These are phyloP conservation scores for Andinoacara biseriatus DNA, from an alignment of 2,113 vertebrate species.

Conservation along the genomic window DNA sequence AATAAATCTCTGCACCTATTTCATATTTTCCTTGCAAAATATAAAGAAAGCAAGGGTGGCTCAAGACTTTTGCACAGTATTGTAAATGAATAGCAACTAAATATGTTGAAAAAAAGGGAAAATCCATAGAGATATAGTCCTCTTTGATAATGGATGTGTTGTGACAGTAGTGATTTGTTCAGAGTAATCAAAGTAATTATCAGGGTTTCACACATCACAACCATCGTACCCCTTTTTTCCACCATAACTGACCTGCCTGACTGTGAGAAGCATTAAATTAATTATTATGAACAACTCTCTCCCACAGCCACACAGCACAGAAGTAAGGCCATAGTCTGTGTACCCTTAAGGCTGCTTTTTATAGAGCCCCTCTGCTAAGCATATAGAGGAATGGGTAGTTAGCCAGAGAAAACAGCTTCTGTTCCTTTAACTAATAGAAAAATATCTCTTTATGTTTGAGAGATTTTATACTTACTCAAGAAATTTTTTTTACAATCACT, in stretches of 20 bases:
- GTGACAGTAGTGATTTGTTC: constrained; percentile 7
- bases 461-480: not conserved
- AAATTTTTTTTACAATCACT: not conserved
- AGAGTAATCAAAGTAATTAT: constrained; percentile 23
- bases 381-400: not conserved
- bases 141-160: not conserved
- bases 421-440: not conserved
- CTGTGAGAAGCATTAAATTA: constrained; percentile 44
- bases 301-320: not conserved
- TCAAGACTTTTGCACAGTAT: not conserved
- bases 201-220: constrained; percentile 20
- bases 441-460: not conserved
- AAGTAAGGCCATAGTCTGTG: not conserved
- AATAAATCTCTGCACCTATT: not conserved
- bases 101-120: not conserved
- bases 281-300: constrained; percentile 32
- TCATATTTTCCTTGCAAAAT: not conserved
- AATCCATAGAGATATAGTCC: not conserved
- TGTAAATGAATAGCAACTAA: not conserved
- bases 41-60: not conserved
- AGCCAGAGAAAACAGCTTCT: not conserved
- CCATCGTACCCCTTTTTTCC: constrained; percentile 7
- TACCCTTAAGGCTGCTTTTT: not conserved
- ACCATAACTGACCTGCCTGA: constrained; percentile 22
- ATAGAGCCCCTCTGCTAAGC: not conserved